phyloP scores from a whole-genome alignment of 1,140 invertebrate species.

The Lepidurus packardi region DNA sequence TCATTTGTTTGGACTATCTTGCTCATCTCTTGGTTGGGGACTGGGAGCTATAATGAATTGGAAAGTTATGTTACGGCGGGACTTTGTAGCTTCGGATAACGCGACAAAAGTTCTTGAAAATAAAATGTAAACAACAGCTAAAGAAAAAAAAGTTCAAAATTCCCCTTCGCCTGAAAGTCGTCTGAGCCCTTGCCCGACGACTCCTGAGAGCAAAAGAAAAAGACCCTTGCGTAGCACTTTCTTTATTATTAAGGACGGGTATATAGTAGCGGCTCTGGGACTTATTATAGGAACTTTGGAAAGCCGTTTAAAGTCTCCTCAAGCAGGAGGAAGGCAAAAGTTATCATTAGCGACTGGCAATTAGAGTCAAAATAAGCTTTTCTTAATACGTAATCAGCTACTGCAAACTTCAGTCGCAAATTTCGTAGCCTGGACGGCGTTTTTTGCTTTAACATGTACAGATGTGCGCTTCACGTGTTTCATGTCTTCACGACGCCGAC shows the following conservation, averaged over 20 bases:
- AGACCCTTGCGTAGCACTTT: background rate
- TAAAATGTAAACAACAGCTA: background rate
- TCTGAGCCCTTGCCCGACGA: background rate
- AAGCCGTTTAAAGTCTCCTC: background rate
- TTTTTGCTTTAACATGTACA: background rate
- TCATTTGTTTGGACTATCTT: background rate
- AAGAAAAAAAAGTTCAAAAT: background rate
- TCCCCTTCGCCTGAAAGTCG: background rate
- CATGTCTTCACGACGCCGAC: background rate
- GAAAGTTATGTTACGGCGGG: background rate
- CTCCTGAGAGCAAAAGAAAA: background rate
- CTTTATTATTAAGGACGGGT: constrained; percentile 2
- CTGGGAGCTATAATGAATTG: background rate
- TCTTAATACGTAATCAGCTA: background rate
- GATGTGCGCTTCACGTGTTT: background rate
- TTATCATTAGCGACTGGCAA: background rate
- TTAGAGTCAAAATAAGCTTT: background rate
- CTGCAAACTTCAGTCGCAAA: background rate
- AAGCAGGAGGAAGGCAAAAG: background rate
- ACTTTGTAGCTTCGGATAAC: background rate
- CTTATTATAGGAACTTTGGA: constrained; percentile 15
- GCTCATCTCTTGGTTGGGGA: background rate
- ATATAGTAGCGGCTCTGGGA: background rate
- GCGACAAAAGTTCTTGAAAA: background rate
- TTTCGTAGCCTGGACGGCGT: background rate